A percentile compares a stretch with the other conserved stretches of the same genome.
phyloP scores from a whole-genome alignment of 2,113 vertebrate species.

The Dromaius novaehollandiae region DNA sequence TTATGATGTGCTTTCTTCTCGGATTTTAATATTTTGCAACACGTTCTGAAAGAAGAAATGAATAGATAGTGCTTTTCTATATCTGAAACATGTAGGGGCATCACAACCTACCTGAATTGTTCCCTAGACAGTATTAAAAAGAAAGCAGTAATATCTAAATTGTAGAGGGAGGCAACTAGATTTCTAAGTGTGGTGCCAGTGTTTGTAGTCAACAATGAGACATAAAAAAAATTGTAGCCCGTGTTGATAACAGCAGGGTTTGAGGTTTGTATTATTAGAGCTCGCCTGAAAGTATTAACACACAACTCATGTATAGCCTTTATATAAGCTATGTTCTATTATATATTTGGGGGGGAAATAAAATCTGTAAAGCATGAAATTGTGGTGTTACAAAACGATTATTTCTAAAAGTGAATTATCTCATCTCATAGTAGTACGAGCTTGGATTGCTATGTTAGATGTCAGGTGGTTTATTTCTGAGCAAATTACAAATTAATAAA shows the following conservation, averaged over 20 bases:
- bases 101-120: conserved; percentile 69
- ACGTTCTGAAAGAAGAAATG: conserved; percentile 60
- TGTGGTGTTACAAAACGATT: conserved; percentile 66
- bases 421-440: conserved; percentile 47
- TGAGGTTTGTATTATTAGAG: conserved; percentile 66
- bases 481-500: conserved; percentile 78
- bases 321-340: conserved; percentile 55
- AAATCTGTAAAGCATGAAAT: conserved; percentile 69
- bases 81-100: conserved; percentile 62
- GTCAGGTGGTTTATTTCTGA: conserved; percentile 73
- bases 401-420: conserved; percentile 70
- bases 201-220: conserved; percentile 69
- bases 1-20: conserved; percentile 64
- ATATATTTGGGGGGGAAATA: conserved; percentile 52
- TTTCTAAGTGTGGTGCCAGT: conserved; percentile 66
- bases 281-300: conserved; percentile 71
- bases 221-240: conserved; percentile 67
- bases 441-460: conserved; percentile 58
- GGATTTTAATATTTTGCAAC: conserved; percentile 69
- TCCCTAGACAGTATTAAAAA: conserved; percentile 59
- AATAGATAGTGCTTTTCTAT: conserved; percentile 61
- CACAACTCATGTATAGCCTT: conserved; percentile 55
- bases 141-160: conserved; percentile 63
- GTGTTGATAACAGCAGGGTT: conserved; percentile 60
- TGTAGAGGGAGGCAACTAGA: conserved; percentile 51